Evolutionary conservation across 1,140 invertebrate genomes (phyloP), one percentile per base, ranked within the genome.

Genomic region (Probaryconus sp.): DNA sequence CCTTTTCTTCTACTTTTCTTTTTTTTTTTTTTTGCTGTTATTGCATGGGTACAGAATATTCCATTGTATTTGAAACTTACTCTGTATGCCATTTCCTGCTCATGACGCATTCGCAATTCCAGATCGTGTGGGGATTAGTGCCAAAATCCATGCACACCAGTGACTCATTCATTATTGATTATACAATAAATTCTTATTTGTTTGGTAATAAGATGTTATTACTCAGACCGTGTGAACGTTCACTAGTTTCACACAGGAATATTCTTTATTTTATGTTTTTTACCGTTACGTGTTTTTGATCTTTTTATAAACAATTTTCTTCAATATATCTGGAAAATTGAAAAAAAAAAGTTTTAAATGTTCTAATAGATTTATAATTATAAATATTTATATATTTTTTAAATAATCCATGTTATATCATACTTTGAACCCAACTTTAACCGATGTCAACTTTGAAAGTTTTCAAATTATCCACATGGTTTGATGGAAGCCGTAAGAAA

Each of bases 151-250:
- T 13, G 30, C 21, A 13, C n/a, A 20, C 45, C 5, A 11, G 47
- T 64, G 60, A 64, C 60, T 64, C 60, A 64, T 45, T 33, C 60
- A 21, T 30, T 64, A 64, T 64, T 53, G 60, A 64, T 64, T 64
- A 64, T 64, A 53, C 47, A 64, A 64, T 64, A 64, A 64, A 64
- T 64, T 64, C 60, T 51, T 53, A 64, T 64, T 64, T 53, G 48
- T 43, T 64, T 64, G n/a, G n/a, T n/a, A n/a, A n/a, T n/a, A n/a
- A n/a, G n/a, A n/a, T n/a, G n/a, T n/a, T n/a, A n/a, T n/a, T n/a
- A n/a, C n/a, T n/a, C n/a, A n/a, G n/a, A n/a, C n/a, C n/a, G n/a
- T n/a, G n/a, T n/a, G n/a, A n/a, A n/a, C n/a, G n/a, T n/a, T n/a
- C n/a, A n/a, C n/a, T n/a, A n/a, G n/a, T n/a, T n/a, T n/a, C n/a